A percentile compares a stretch with the other conserved stretches of the same genome.
Conservation (phyloP, 2,797 vertebrate genomes). For the Anas bahamensis region DNA sequence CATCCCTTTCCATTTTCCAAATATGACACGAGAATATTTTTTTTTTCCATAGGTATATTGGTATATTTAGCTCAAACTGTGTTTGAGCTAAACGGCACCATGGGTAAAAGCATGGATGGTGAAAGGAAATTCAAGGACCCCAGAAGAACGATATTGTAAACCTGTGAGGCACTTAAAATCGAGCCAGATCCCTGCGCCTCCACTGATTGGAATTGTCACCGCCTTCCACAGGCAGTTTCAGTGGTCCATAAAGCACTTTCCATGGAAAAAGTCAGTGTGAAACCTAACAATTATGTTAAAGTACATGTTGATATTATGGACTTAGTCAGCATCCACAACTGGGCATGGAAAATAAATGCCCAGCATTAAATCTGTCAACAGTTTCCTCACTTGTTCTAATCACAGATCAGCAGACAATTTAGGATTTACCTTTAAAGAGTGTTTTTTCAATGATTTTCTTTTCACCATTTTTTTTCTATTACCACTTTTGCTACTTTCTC, state of each 20-base stretch:
- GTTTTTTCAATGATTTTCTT: neutral
- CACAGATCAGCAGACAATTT: neutral
- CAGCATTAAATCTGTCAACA: neutral
- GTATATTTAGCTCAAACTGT: slow-evolving; percentile 5
- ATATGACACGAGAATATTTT: neutral
- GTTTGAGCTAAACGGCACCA: neutral
- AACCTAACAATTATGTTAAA: neutral
- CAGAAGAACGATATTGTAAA: neutral
- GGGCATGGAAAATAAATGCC: neutral
- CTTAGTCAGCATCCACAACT: neutral
- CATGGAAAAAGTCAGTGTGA: neutral
- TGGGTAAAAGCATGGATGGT: neutral
- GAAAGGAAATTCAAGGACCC: neutral
- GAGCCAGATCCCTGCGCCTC: neutral
- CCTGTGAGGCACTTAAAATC: neutral
- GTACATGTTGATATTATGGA: neutral
- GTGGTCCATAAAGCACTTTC: neutral
- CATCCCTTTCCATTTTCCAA: neutral
- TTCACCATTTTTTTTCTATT: neutral
- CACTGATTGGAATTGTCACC: neutral
- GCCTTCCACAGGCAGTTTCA: neutral
- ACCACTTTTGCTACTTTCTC: too few species aligned
- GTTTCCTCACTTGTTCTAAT: neutral
- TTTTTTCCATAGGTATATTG: neutral
- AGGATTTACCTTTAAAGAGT: neutral